Evolutionary conservation across 2,888 invertebrate genomes (phyloP).

Genomic region (Phoenoteleia sp.): DNA sequence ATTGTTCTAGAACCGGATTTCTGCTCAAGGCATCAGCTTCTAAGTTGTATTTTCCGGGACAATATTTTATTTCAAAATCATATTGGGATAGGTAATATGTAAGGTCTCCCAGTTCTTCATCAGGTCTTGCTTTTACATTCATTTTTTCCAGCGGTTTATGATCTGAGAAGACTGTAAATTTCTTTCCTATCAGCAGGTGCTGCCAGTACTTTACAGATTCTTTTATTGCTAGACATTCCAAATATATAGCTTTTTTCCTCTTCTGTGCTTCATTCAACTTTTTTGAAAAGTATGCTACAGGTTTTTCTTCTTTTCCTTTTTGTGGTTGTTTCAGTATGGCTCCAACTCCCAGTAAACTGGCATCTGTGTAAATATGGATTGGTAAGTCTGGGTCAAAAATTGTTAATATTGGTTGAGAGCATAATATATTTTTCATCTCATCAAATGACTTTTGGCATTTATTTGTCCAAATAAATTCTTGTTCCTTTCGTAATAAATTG

Average conservation of each 20-base stretch:
- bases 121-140: background rate
- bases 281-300: no score
- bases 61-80: slow-evolving; percentile 7
- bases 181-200: background rate
- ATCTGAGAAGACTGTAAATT: slow-evolving; percentile 7
- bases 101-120: slow-evolving; percentile 21
- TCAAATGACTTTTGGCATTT: slow-evolving; percentile 73
- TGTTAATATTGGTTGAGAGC: slow-evolving; percentile 75
- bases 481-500: slow-evolving; percentile 69
- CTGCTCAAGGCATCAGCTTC: no score
- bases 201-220: slow-evolving; percentile 17
- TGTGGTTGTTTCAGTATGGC: slow-evolving; percentile 19
- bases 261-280: no score
- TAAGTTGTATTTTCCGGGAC: slow-evolving; percentile 1
- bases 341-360: slow-evolving; percentile 73
- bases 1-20: slow-evolving; percentile 4
- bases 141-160: background rate
- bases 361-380: slow-evolving; percentile 78
- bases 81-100: slow-evolving; percentile 24
- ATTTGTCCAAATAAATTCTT: slow-evolving; percentile 72
- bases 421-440: slow-evolving; percentile 72
- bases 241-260: no score
- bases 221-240: no score
- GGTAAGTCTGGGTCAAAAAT: slow-evolving; percentile 76
- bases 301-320: slow-evolving; percentile 1